Evolutionary conservation across 2,113 vertebrate genomes (phyloP), one percentile per base, ranked within the genome.

Genomic region (Seriola dumerili): DNA sequence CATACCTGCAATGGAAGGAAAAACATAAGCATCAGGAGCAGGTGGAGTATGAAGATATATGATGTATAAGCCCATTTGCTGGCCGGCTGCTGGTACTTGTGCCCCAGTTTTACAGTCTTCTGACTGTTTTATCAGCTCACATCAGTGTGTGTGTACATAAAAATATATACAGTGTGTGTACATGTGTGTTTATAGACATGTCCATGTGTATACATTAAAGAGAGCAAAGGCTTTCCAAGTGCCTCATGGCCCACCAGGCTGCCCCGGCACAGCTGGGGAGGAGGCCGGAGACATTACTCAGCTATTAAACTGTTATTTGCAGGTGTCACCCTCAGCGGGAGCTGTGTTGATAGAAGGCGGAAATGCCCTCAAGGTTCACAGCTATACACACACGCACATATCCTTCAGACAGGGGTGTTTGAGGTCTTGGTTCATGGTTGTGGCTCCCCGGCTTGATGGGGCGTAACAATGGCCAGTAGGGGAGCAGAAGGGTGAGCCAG

Each of bases 271-370:
- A 88, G 91, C 85, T 82, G 85, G 90, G 72, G 83, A 74, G 65
- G 61, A 91, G 87, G 80, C 82, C 86, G 72, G 80, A 88, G 76
- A 88, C 85, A 93, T 93, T 89, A 93, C 85, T 95, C 92, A 89
- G 81, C 88, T 91, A 87, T 90, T 94, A 92, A 93, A 94, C 81
- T 90, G 91, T 88, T 91, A 89, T 90, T 91, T 91, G 90, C 89
- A 92, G 90, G 90, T 93, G 93, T 92, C 93, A 92, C 90, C 92
- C 90, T 90, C 91, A 92, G 89, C 88, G 59, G 89, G 91, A 75
- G 80, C 46, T 23, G 78, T 83, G 86, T 82, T 88, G 92, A 88
- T 89, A 44, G 79, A 84, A 84, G 83, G 80, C 36, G 12, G 80
- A 79, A 80, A 90, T 69, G 38, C 83, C 88, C 92, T 85, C 85